Base-by-base conservation (phyloP, 1,140 invertebrate species). In the Brachionus sp. region DNA sequence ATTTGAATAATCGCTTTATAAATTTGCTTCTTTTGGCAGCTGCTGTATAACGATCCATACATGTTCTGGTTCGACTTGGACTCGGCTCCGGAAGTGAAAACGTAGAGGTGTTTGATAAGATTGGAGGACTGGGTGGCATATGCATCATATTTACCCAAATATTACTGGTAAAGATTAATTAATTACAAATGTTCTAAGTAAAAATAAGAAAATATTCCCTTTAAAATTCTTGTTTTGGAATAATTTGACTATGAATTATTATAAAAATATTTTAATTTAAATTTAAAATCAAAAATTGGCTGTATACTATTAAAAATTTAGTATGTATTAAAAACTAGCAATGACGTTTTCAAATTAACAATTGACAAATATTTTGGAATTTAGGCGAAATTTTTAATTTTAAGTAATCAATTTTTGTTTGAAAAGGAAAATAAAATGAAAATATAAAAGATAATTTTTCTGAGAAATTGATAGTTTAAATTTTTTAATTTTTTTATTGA, bases 21-120 rank as follows among this genome's bases (percentile, higher is more conserved):
- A 96, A 98, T 91, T 95, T 95, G 87, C 95, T 95, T 85, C 95
- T 91, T 90, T 97, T 98, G 4, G 94, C 93, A 66, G 94, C 93
- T 57, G 95, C 95, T 19, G 33, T 83, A 29, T 73, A 73, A 10
- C 82, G 25, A 44, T 82, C 80, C 77, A 80, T 80, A 6, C 77
- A 80, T 25, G 37, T 66, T 66, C 77, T 80, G 25, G 19, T 35
- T 23, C 33, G 62, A 39, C 16, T 66, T 10, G 77, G 77, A 57
- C 50, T 66, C 13, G 77, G 46, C 3, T 80, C 77, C 7, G 77
- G 77, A 6, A 80, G 33, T 5, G 77, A 29, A 80, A 75, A 66
- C 35, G 50, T 25, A 62, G 77, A 62, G 2, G 77, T 42, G 13
- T 19, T 4, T 3, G 77, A 42, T 13, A 42, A 80, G 13, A 46